phyloP scores from a whole-genome alignment of 2,113 vertebrate genomes.

The Bos javanicus region DNA sequence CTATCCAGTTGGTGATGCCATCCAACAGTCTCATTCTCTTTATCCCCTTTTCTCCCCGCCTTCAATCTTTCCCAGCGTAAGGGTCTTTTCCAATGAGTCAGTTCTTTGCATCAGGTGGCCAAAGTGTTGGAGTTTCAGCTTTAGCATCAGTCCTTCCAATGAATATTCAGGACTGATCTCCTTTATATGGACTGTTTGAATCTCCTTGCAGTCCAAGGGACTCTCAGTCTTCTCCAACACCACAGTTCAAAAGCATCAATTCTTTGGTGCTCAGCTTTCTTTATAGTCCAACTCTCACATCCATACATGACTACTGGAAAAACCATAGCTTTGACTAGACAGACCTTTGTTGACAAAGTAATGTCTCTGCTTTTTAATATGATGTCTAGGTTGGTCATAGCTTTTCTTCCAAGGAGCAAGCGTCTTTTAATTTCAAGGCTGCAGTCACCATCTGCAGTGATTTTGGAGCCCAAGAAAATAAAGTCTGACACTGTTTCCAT shows the following conservation, averaged over 20 bases:
- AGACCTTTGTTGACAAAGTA: neutral
- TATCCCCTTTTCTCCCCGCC: neutral
- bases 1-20: neutral
- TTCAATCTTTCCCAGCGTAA: neutral
- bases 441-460: neutral
- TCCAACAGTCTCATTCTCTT: neutral
- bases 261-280: neutral
- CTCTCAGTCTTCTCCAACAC: neutral
- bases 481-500: neutral
- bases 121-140: neutral
- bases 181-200: neutral
- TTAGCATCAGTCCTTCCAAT: neutral
- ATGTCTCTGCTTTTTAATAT: neutral
- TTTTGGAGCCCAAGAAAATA: neutral
- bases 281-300: neutral
- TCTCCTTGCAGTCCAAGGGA: neutral
- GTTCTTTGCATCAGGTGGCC: neutral
- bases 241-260: neutral
- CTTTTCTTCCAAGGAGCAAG: neutral
- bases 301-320: neutral
- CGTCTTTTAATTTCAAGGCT: neutral
- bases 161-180: neutral
- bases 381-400: neutral
- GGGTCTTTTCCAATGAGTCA: neutral
- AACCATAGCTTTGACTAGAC: neutral